Evolutionary conservation across 2,888 invertebrate genomes (phyloP).

Genomic region (Rotaria sp.): DNA sequence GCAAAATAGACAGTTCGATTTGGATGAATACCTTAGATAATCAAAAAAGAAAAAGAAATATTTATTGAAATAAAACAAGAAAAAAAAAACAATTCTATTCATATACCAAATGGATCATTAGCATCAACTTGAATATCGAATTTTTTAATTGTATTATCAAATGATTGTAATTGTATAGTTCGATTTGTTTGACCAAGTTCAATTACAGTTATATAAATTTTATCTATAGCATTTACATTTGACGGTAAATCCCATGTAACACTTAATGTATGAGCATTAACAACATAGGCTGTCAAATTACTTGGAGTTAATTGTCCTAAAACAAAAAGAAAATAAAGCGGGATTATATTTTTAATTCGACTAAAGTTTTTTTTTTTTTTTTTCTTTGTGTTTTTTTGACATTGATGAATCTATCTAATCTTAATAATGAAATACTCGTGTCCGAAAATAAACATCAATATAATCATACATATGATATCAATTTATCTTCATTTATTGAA

Average conservation of each 20-base stretch:
- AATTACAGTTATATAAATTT: not conserved
- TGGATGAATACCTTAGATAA: constrained; percentile 25
- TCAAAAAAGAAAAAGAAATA: not conserved
- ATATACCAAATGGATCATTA: not conserved
- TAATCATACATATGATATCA: not conserved
- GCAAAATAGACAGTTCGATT: not conserved
- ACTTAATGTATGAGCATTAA: constrained; percentile 2
- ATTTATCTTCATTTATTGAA: not conserved
- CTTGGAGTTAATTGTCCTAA: constrained; percentile 13
- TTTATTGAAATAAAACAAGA: not conserved
- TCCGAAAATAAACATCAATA: not conserved
- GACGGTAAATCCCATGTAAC: constrained; percentile 16
- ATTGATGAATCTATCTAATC: not conserved
- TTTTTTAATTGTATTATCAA: constrained; percentile 28
- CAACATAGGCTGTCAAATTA: constrained; percentile 14
- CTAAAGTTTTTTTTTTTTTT: not conserved
- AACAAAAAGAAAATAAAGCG: not conserved
- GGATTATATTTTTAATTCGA: not conserved
- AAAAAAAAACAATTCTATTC: no score
- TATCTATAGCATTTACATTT: not conserved
- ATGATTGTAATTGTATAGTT: not conserved
- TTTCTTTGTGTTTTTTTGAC: not conserved
- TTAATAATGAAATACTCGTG: not conserved
- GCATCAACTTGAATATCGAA: not conserved
- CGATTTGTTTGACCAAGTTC: not conserved